Base-by-base conservation (phyloP, 2,888 invertebrate species). In the Chloroclystis v-ata region DNA sequence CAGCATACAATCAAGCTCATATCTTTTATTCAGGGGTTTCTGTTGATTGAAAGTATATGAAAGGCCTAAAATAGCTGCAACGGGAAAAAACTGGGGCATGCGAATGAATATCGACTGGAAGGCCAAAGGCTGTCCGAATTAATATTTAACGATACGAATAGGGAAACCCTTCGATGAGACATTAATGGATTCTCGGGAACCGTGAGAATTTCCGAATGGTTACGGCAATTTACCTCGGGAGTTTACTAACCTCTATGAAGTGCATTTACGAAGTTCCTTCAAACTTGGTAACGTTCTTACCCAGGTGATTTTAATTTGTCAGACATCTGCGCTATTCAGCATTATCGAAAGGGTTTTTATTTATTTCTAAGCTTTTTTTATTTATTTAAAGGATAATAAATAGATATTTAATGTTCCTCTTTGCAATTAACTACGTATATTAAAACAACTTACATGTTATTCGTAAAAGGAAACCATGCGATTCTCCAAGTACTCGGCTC, bases 191-290 rank as follows among this genome's bases (percentile, higher is more conserved):
- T 46, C 66, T 57, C 58, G 67, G 60, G 66, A 66, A 64, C 61
- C 72, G 75, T 81, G 82, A 56, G 77, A 81, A 64, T 58, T 54
- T 57, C 51, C 80, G 77, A 67, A 69, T 79, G 81, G 39, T 43
- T 52, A 47, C 42, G 43, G 50, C 44, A 44, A 53, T 54, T 50
- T 49, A 51, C 43, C 40, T 26, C 20, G 29, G 26, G n/a, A 20
- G 37, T 39, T 49, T 46, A 47, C 49, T 43, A 40, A 37, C 39
- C 32, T 42, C 12, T 20, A 28, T 16, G 12, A 43, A 28, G 11
- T 47, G 41, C 48, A 46, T 40, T 43, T 9, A 30, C 39, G 44
- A 39, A 10, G 14, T 14, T 11, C 24, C 11, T 28, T 28, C 1
- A 2, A 8, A 26, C 26, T 10, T 10, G n/a, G 28, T 2, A n/a